These are phyloP conservation scores for Pocillopora verrucosa DNA, from an alignment of 64 coral and sea anemone species.

Conservation along the genomic window DNA sequence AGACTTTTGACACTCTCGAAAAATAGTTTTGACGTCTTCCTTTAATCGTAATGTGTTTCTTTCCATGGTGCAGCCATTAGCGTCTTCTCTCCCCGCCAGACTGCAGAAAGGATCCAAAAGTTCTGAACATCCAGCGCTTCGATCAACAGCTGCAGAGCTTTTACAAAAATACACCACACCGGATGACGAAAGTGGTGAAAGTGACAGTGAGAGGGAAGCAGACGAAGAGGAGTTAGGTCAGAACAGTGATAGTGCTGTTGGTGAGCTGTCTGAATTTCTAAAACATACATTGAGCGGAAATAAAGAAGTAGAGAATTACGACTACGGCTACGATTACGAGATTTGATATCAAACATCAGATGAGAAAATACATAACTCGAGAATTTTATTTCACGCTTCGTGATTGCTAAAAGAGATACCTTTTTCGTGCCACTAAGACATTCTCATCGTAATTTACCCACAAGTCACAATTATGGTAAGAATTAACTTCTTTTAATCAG, in stretches of 20 bases:
- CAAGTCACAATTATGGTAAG: no score
- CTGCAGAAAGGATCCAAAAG: not conserved
- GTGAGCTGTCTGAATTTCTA: not conserved
- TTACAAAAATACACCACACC: not conserved
- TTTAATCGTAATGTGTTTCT: no score
- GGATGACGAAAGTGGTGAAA: constrained; percentile 23
- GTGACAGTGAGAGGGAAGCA: constrained; percentile 11
- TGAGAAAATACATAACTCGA: no score
- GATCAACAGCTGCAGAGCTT: constrained; percentile 12
- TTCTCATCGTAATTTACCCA: no score
- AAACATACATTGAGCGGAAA: no score
- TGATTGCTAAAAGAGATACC: no score
- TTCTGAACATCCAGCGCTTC: not conserved
- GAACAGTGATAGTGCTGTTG: constrained; percentile 66
- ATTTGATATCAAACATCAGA: no score
- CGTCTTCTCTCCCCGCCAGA: constrained; percentile 4
- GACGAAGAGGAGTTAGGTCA: constrained; percentile 38
- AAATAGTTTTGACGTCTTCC: no score
- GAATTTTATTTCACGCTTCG: no score
- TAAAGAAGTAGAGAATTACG: no score
- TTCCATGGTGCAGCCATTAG: constrained; percentile 1
- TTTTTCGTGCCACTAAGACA: no score
- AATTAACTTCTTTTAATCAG: not conserved
- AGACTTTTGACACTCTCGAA: not conserved
- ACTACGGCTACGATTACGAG: no score